phyloP scores from a whole-genome alignment of 92 coral and sea anemone genomes.

The Palythoa grandis region DNA sequence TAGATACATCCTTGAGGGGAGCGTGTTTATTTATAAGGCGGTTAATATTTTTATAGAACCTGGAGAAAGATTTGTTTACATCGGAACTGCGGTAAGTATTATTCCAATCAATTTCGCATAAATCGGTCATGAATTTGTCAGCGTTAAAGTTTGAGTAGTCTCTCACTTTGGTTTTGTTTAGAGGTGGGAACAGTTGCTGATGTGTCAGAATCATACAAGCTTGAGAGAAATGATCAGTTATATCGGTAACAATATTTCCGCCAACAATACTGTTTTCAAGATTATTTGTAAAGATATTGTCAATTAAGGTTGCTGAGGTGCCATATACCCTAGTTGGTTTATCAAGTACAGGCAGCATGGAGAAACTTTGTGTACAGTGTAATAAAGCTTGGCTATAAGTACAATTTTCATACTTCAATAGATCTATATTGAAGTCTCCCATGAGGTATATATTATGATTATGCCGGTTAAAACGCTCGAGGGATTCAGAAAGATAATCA shows the following conservation, averaged over 20 bases:
- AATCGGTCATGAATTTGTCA: conserved; percentile 10
- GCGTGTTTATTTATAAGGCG: conserved; percentile 51
- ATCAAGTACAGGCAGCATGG: conserved; percentile 48
- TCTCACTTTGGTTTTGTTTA: conserved; percentile 22
- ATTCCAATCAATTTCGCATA: conserved; percentile 19
- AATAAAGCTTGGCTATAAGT: conserved; percentile 4
- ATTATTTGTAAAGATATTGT: conserved; percentile 52
- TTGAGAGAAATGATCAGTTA: conserved; percentile 58
- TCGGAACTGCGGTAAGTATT: neutral
- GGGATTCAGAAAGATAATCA: conserved; percentile 46
- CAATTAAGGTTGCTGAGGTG: conserved; percentile 50
- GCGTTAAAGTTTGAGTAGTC: conserved; percentile 43
- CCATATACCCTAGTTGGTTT: conserved; percentile 65
- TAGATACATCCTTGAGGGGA: conserved; percentile 40
- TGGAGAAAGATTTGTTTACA: conserved; percentile 40
- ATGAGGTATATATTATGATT: conserved; percentile 34
- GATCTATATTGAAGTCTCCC: conserved; percentile 3
- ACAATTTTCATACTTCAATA: conserved; percentile 1
- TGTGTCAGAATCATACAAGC: conserved; percentile 28
- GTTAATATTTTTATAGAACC: conserved; percentile 34
- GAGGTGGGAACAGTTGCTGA: neutral
- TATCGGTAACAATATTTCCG: conserved; percentile 51
- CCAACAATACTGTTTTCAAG: conserved; percentile 34
- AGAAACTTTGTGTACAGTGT: conserved; percentile 7
- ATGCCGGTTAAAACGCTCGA: conserved; percentile 28